Conservation (phyloP, 2,113 vertebrate species). For the Urocynchramus pylzowi region DNA sequence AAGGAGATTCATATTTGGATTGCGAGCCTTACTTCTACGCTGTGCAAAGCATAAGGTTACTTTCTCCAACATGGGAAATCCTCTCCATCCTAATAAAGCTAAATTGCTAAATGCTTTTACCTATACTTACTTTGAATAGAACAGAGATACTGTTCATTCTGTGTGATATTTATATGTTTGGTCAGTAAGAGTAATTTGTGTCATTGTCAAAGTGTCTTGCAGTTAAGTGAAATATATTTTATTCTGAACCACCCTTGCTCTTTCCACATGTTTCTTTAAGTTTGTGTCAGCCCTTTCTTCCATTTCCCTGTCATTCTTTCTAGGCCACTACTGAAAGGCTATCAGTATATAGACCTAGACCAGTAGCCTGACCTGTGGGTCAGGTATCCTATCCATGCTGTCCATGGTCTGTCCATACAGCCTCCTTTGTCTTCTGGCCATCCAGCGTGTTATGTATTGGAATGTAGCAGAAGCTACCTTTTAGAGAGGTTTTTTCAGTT, state of each 20-base stretch:
- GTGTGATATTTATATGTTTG: neutral
- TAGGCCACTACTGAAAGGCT: neutral
- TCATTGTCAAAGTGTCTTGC: neutral
- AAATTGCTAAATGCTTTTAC: neutral
- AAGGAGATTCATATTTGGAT: neutral
- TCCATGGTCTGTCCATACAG: neutral
- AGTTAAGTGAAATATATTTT: neutral
- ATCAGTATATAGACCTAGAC: neutral
- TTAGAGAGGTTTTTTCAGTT: neutral
- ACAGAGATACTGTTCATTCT: neutral
- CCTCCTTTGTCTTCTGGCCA: neutral
- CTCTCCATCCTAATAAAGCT: neutral
- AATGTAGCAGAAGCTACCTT: neutral
- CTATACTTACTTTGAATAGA: neutral
- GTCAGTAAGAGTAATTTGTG: neutral
- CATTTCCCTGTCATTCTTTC: neutral
- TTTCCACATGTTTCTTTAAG: neutral
- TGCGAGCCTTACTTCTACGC: neutral
- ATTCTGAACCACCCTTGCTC: neutral
- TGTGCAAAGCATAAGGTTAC: neutral
- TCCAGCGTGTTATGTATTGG: rapidly evolving
- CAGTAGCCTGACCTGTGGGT: neutral
- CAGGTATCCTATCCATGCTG: neutral
- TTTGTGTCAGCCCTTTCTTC: neutral
- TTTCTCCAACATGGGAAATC: neutral